Base-by-base conservation (phyloP, 2,888 invertebrate genomes). In the Harpalus rufipes region DNA sequence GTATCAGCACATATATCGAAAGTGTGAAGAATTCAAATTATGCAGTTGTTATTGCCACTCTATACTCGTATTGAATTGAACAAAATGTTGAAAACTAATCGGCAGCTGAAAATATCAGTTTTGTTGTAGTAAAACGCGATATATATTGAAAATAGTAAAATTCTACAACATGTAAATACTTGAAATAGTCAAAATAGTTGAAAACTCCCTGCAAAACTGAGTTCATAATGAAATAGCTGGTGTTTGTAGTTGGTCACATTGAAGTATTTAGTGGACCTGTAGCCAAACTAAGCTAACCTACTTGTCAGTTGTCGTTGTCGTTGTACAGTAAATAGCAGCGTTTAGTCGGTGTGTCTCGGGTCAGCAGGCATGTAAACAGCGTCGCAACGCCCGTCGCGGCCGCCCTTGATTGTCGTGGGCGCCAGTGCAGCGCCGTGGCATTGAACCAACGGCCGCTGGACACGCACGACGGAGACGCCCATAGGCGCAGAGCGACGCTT, bases 361-460 rank as follows among this genome's bases (percentile, higher is more conserved):
- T 39, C 39, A 68, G 21, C 63, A 68, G 68, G 68, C 68, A 68
- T 68, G 68, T 68, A 68, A 68, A 68, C 68, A 68, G 39, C 68
- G 68, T 68, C 68, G 68, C 63, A 21, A 63, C 63, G 63, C 63
- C 6, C 32, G 72, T 74, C 72, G 44, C 21, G 72, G 72, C 51
- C 44, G 44, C 72, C 72, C 72, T 74, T 74, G 72, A 74, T 74
- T 74, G 44, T 74, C 44, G 72, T 74, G 72, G 44, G 72, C 44
- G 41, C 44, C 44, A 44, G 72, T 44, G 39, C 14, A 44, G 12
- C 25, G 44, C 44, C 41, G 72, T 44, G 44, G 44, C 44, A 74
- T 74, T 74, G 72, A 74, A 74, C 72, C 44, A 44, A 74, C 72
- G 41, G 72, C 41, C 41, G 44, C 39, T 68, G 32, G 14, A 74